Evolutionary conservation across 2,888 invertebrate species (phyloP).

Genomic region (Trichogramma evanescens): DNA sequence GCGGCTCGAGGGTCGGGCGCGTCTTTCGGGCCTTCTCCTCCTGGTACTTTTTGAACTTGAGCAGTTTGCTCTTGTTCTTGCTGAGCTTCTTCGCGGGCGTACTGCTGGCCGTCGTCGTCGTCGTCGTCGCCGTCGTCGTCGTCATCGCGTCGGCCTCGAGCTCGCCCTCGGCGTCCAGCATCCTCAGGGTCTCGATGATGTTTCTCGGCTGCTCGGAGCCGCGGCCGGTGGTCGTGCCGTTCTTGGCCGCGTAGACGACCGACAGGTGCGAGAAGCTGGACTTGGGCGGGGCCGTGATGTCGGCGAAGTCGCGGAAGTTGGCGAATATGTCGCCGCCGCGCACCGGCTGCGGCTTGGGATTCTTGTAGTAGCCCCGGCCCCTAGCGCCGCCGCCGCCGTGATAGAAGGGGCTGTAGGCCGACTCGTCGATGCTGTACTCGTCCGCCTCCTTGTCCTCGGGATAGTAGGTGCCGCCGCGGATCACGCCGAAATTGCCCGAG

Average conservation of each 20-base stretch:
- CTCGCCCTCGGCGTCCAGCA: slow-evolving; percentile 58
- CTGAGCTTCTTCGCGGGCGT: slow-evolving; percentile 41
- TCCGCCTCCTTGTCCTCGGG: slow-evolving; percentile 61
- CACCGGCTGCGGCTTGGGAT: slow-evolving; percentile 68
- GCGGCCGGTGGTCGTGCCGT: slow-evolving; percentile 58
- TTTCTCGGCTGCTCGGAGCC: slow-evolving; percentile 64
- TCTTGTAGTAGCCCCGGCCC: slow-evolving; percentile 53
- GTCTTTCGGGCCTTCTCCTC: slow-evolving; percentile 44
- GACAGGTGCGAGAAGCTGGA: slow-evolving; percentile 76
- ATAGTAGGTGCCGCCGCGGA: slow-evolving; percentile 80
- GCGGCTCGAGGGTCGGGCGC: slow-evolving; percentile 40
- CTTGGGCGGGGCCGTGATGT: slow-evolving; percentile 77
- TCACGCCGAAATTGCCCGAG: slow-evolving; percentile 81
- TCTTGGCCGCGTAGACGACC: slow-evolving; percentile 77
- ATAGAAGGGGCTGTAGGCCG: slow-evolving; percentile 55
- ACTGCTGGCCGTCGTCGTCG: slow-evolving; percentile 32
- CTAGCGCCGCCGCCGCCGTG: slow-evolving; percentile 63
- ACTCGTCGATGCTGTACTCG: slow-evolving; percentile 54
- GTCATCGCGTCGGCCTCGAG: background rate
- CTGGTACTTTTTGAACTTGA: slow-evolving; percentile 41
- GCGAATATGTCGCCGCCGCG: slow-evolving; percentile 72
- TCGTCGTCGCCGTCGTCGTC: background rate
- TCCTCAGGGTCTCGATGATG: slow-evolving; percentile 71
- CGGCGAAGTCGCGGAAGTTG: slow-evolving; percentile 84
- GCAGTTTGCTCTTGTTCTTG: slow-evolving; percentile 41